Evolutionary conservation across 2,113 vertebrate species (phyloP).

Genomic region (Chamaetylas fuelleborni): DNA sequence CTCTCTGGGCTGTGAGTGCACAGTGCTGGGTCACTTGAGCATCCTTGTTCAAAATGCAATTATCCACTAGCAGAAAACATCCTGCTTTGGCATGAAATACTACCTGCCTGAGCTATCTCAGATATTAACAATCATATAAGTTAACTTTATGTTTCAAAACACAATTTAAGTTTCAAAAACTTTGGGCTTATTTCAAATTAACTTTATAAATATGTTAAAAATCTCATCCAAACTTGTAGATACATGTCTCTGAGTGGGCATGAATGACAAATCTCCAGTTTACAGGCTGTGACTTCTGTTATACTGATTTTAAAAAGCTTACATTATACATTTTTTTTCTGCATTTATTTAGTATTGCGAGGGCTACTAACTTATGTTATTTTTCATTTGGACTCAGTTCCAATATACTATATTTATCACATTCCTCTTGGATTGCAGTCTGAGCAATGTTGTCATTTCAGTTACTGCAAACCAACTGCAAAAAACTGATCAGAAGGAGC

Average conservation of each 20-base stretch:
- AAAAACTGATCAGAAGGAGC: background rate
- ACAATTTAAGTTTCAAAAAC: background rate
- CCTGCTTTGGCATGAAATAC: background rate
- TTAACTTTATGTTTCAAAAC: background rate
- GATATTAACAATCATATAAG: background rate
- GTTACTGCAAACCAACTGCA: background rate
- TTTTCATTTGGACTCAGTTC: conserved; percentile 8
- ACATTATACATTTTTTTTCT: background rate
- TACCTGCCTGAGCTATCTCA: background rate
- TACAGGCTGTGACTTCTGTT: background rate
- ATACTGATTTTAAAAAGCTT: background rate
- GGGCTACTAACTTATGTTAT: background rate
- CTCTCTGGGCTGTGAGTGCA: background rate
- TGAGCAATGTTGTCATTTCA: conserved; percentile 19
- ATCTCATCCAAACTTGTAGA: background rate
- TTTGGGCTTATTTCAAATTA: background rate
- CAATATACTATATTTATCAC: background rate
- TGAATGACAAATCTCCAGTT: background rate
- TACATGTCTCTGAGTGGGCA: background rate
- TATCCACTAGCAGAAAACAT: background rate
- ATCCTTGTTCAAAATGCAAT: background rate
- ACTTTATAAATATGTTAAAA: background rate
- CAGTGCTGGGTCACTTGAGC: background rate
- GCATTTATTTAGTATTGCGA: background rate
- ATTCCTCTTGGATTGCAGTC: background rate